phyloP scores from a whole-genome alignment of 2,797 vertebrate genomes.

The Bryconaethiops microstoma region DNA sequence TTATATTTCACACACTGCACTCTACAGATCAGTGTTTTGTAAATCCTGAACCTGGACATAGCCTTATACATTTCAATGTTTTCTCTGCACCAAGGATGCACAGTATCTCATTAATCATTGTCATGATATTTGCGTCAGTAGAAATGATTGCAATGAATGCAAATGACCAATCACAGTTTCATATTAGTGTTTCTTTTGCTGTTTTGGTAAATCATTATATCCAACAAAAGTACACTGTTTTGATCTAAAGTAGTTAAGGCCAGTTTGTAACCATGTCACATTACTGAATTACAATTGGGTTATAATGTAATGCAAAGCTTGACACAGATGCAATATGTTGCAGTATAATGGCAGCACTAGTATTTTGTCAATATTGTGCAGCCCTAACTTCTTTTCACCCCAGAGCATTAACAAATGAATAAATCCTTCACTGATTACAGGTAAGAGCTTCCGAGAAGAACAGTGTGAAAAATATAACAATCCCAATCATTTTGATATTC shows the following conservation, averaged over 20 bases:
- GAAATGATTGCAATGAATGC: background rate
- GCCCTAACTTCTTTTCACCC: background rate
- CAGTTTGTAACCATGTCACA: too few relatives aligned
- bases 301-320: too few relatives aligned
- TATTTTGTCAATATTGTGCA: background rate
- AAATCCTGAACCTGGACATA: too few relatives aligned
- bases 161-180: background rate
- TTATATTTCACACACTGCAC: background rate
- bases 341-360: background rate
- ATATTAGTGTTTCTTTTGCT: too few relatives aligned
- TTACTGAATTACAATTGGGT: too few relatives aligned
- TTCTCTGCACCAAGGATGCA: background rate
- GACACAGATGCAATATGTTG: background rate
- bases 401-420: background rate
- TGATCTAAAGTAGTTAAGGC: too few relatives aligned
- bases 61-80: background rate
- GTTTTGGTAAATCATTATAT: background rate
- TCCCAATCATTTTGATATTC: slow-evolving; percentile 82
- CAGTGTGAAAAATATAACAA: slow-evolving; percentile 94
- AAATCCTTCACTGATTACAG: slow-evolving; percentile 64
- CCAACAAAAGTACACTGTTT: background rate
- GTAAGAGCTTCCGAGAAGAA: slow-evolving; percentile 92
- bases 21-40: background rate
- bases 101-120: background rate
- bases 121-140: background rate